Evolutionary conservation across 2,888 invertebrate species (phyloP), one percentile per base, ranked within the genome.

Genomic region (Actias luna): DNA sequence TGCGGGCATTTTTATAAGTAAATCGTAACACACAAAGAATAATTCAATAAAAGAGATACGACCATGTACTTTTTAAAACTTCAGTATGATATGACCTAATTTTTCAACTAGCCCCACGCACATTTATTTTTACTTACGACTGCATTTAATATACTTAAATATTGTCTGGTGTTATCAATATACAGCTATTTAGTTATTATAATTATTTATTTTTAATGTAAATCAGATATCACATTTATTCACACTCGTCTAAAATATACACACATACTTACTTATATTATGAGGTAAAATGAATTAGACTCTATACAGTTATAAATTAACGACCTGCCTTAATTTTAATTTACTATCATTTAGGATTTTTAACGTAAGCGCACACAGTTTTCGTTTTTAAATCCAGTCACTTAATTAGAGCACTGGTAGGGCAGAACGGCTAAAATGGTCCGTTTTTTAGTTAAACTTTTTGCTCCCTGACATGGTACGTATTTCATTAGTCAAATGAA

Each of bases 401-500:
- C 46, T 62, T 62, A 62, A 62, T 62, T 62, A 60, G 18, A 60
- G 22, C 18, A 60, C 31, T 33, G 18, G 22, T 33, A 62, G 46
- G 31, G 35, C 33, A 31, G 58, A 18, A 33, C 14, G 50, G 31
- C 35, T 36, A 52, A 62, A 62, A 46, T 35, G 59, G 50, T 22
- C 12, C 50, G 27, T 62, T 58, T 62, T 58, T 62, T 25, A 16
- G 62, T 36, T 35, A 62, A 62, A 62, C 62, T 62, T 62, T 62
- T 59, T 59, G 57, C 62, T 29, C 58, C 16, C 33, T 46, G 33
- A 46, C 31, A 39, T 31, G 60, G 50, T 50, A 25, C 59, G 50
- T 39, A 62, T 62, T 62, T 59, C 59, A 62, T 59, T 62, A 62
- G 50, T 62, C 52, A 62, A 62, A 62, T 62, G 50, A 58, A 62